phyloP scores from a whole-genome alignment of 2,113 vertebrate species.

The Rhizomys pruinosus region DNA sequence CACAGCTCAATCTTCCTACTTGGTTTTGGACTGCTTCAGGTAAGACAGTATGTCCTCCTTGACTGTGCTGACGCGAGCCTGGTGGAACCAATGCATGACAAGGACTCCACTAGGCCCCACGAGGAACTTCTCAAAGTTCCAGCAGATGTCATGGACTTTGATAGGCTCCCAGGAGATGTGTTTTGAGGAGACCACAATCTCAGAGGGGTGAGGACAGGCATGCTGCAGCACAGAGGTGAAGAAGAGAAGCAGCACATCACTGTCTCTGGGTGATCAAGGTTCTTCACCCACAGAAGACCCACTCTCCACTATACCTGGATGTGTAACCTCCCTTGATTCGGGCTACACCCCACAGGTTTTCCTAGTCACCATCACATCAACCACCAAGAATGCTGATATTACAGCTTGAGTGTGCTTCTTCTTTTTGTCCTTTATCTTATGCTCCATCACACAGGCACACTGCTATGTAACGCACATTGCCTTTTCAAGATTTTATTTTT shows the following conservation, averaged over 20 bases:
- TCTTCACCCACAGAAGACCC: accelerated
- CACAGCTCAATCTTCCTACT: not conserved
- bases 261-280: not conserved
- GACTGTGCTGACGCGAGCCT: conserved; percentile 82
- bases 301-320: not conserved
- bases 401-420: not conserved
- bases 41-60: conserved; percentile 86
- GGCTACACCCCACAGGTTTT: not conserved
- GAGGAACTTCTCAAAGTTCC: conserved; percentile 99
- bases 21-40: conserved; percentile 67
- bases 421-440: not conserved
- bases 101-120: conserved; percentile 91
- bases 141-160: conserved; percentile 92
- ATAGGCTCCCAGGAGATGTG: conserved; percentile 93
- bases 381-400: not conserved
- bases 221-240: conserved; percentile 82
- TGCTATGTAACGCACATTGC: not conserved
- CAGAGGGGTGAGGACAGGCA: conserved; percentile 91
- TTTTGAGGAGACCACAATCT: conserved; percentile 84
- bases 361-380: too few species aligned
- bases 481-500: not conserved
- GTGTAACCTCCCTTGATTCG: not conserved
- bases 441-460: not conserved
- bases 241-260: not conserved
- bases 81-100: conserved; percentile 91